Conservation (phyloP, 2,888 invertebrate species). For the Galerucella calmariensis region DNA sequence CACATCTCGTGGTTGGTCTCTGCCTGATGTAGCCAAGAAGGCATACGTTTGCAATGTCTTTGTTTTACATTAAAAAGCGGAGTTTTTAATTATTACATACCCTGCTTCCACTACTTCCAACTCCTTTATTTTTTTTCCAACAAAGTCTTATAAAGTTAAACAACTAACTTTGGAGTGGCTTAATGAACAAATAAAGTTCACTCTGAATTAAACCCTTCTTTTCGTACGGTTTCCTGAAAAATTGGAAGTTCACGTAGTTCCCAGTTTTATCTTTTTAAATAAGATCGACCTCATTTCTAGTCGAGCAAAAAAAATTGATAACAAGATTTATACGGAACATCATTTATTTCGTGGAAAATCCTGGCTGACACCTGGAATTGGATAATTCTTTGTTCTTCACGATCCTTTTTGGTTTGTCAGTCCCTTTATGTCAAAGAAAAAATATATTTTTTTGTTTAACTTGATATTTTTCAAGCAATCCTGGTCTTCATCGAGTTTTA, state of each 20-base stretch:
- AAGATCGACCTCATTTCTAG: background rate
- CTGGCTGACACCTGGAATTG: conserved; percentile 5
- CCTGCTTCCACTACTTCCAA: background rate
- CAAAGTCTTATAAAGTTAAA: background rate
- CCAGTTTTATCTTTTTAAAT: background rate
- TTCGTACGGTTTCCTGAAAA: background rate
- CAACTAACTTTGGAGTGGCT: background rate
- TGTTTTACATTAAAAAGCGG: too few species aligned
- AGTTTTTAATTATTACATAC: background rate
- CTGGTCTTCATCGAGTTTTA: too few species aligned
- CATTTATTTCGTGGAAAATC: conserved; percentile 8
- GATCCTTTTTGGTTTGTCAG: conserved; percentile 9
- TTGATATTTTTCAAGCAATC: too few species aligned
- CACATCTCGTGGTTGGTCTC: too few species aligned
- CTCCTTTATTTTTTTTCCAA: background rate
- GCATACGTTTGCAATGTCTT: too few species aligned
- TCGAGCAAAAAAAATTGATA: conserved; percentile 2
- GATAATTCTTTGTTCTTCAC: conserved; percentile 7
- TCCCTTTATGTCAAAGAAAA: conserved; percentile 9
- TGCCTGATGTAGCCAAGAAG: too few species aligned
- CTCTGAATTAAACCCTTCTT: background rate
- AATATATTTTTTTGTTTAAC: too few species aligned
- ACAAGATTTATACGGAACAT: conserved; percentile 9
- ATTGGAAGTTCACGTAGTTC: background rate
- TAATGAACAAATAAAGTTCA: background rate